A percentile compares a stretch with the other conserved stretches of the same genome.
Conservation (phyloP, 1,140 invertebrate genomes). For the Eurytemora carolleeae region DNA sequence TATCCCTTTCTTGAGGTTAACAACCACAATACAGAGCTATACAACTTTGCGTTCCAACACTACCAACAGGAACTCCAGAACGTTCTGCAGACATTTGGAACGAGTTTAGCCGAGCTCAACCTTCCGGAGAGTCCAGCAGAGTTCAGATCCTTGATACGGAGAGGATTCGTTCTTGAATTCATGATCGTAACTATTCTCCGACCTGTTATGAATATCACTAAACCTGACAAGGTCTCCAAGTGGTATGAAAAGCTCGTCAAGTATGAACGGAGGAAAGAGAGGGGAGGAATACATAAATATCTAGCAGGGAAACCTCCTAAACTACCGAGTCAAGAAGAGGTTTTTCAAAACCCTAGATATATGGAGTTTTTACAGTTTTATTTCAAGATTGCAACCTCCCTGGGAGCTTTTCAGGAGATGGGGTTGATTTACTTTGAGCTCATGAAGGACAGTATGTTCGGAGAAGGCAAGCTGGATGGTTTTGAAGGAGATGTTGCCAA, state of each 20-base stretch:
- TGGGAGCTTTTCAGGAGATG: constrained; percentile 14
- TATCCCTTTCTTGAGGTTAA: constrained; percentile 11
- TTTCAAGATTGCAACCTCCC: constrained; percentile 13
- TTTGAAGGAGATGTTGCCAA: neutral
- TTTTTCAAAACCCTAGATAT: constrained; percentile 11
- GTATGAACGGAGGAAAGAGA: constrained; percentile 4
- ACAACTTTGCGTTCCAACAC: constrained; percentile 4
- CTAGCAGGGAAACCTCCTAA: neutral
- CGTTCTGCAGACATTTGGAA: constrained; percentile 7
- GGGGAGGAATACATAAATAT: neutral
- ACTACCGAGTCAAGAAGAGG: neutral
- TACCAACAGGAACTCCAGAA: constrained; percentile 1
- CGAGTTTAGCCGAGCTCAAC: neutral
- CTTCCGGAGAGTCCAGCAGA: constrained; percentile 5
- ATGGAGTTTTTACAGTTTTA: constrained; percentile 4
- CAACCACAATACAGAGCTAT: neutral
- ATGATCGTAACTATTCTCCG: constrained; percentile 12
- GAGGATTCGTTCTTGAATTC: constrained; percentile 10
- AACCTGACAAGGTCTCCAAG: constrained; percentile 5
- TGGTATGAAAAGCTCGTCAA: constrained; percentile 8
- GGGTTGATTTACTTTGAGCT: constrained; percentile 10
- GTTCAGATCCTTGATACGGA: constrained; percentile 2
- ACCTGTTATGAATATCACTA: constrained; percentile 3
- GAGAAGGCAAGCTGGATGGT: neutral
- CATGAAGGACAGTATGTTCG: constrained; percentile 15